Percentiles rank a stretch among this genome's conserved stretches.
These are phyloP conservation scores for Eucidaris tribuloides DNA, from an alignment of 35 echinoderm and acorn worm genomes.

Conservation along the genomic window DNA sequence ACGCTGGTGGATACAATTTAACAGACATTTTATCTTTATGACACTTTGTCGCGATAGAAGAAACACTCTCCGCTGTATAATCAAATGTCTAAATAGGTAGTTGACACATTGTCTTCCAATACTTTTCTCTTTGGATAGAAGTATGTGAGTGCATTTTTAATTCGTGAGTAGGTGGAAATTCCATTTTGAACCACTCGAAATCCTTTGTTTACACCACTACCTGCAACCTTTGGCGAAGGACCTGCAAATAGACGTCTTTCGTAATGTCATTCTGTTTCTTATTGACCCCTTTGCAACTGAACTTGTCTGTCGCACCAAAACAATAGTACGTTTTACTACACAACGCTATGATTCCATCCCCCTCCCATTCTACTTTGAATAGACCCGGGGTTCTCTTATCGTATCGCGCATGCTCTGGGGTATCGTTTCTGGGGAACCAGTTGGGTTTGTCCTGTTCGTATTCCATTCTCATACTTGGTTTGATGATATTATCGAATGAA, in stretches of 20 bases:
- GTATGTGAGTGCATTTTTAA: conserved; percentile 3
- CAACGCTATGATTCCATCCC: too few species aligned
- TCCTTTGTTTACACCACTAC: not conserved
- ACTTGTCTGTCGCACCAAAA: not conserved
- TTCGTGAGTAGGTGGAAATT: conserved; percentile 6
- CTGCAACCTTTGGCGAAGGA: not conserved
- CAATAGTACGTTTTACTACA: too few species aligned
- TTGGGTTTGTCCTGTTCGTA: not conserved
- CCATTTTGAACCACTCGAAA: not conserved
- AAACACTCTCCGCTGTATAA: too few species aligned
- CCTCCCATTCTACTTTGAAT: too few species aligned
- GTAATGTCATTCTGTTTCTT: conserved; percentile 20
- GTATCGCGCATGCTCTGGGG: not conserved
- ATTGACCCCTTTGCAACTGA: conserved; percentile 2
- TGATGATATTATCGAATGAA: too few species aligned
- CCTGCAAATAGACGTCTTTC: conserved; percentile 8
- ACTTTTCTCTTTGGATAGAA: conserved; percentile 24
- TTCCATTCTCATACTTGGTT: not conserved
- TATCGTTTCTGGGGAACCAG: not conserved
- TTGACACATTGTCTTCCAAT: conserved; percentile 22
- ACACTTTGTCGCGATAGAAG: too few species aligned
- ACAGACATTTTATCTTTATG: too few species aligned
- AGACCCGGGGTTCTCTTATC: too few species aligned
- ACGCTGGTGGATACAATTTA: too few species aligned
- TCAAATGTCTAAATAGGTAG: conserved; percentile 24